Evolutionary conservation across 2,888 invertebrate genomes (phyloP).

Genomic region (Pammene fasciana): DNA sequence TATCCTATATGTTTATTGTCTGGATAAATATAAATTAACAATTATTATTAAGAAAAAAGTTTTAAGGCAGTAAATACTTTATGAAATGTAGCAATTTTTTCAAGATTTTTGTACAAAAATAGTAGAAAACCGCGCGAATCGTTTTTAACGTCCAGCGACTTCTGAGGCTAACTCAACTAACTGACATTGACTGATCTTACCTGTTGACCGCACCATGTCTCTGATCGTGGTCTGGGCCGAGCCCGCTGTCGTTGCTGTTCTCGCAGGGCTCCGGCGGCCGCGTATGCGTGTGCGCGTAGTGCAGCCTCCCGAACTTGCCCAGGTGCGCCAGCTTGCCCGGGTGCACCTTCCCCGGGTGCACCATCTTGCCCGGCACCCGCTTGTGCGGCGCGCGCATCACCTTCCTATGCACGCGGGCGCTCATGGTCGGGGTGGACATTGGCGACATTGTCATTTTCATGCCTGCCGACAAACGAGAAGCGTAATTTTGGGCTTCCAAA

Average conservation of each 20-base stretch:
- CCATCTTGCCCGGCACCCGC: constrained; percentile 78
- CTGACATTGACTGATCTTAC: constrained; percentile 53
- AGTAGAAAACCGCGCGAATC: no score
- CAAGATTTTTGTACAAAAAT: no score
- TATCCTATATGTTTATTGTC: no score
- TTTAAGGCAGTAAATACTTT: no score
- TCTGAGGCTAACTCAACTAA: no score
- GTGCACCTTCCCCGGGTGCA: constrained; percentile 59
- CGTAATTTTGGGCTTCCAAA: constrained; percentile 47
- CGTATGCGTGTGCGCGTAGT: constrained; percentile 76
- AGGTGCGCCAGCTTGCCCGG: constrained; percentile 73
- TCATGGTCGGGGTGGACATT: constrained; percentile 87
- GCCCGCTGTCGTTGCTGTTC: constrained; percentile 95
- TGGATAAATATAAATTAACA: no score
- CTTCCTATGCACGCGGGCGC: constrained; percentile 86
- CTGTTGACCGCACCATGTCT: constrained; percentile 78
- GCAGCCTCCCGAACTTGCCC: constrained; percentile 73
- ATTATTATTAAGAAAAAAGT: no score
- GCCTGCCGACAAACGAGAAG: constrained; percentile 78
- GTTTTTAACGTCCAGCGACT: no score
- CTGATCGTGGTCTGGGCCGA: constrained; percentile 91
- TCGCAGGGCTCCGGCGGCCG: constrained; percentile 87
- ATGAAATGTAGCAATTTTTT: no score
- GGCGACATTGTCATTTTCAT: constrained; percentile 91
- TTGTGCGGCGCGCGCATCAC: constrained; percentile 87